Evolutionary conservation across 2,888 invertebrate genomes (phyloP), one percentile per base, ranked within the genome.

Genomic region (Lasioglossum vierecki): DNA sequence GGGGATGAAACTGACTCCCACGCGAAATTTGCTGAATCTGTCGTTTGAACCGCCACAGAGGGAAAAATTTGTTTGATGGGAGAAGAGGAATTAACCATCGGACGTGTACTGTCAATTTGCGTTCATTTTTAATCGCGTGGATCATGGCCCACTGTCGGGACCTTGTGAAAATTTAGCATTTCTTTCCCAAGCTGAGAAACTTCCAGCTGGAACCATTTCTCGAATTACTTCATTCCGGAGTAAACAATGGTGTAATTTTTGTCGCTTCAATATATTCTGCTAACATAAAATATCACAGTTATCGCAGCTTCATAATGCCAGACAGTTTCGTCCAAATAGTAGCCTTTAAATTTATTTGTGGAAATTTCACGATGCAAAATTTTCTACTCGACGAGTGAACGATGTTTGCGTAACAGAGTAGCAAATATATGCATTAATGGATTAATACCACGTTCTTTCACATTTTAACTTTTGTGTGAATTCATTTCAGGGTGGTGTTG

Each of bases 61-160:
- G 57, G 22, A 46, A 44, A 74, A 82, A n/a, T 74, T 74, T 74
- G 68, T 80, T 68, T 30, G 44, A 49, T 22, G 53, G 35, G 18
- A 22, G 41, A 57, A 30, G 41, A 22, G 68, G 4, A 49, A 66
- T 66, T 41, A 22, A 15, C 15, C 13, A 30, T 15, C n/a, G 22
- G 11, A 46, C 13, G 1, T 22, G 13, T 30, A 26, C 41, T 30
- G 15, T 13, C 22, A 41, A 76, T 63, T 30, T n/a, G 9, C 11
- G 44, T 63, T 46, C 35, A 60, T 63, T 63, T 44, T 63, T 63
- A 39, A 63, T 63, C 35, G 63, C 46, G 22, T 6, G 6, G 18
- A 22, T 22, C 35, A 4, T 9, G 68, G 22, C 2, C 9, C 22
- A 2, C 46, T 30, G 30, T 15, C 15, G 30, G 6, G 2, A 1